A percentile compares a stretch with the other conserved stretches of the same genome.
These are phyloP conservation scores for Saturnia pavonia DNA, from an alignment of 2,888 invertebrate genomes.

Conservation along the genomic window DNA sequence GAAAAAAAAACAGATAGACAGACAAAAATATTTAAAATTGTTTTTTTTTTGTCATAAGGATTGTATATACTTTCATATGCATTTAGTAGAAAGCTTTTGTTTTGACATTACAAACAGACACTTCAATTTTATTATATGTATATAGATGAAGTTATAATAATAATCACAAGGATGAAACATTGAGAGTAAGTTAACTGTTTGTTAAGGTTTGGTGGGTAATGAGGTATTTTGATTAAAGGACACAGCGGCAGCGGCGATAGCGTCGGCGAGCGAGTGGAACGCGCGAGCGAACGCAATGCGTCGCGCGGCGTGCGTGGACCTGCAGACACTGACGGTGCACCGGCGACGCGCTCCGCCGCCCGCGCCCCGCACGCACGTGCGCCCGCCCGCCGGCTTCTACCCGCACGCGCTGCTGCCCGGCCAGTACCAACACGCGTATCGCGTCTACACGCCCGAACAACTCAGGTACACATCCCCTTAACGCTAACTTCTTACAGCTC, in stretches of 20 bases:
- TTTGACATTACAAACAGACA: too few relatives aligned
- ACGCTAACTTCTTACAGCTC: background rate
- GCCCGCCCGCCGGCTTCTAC: constrained; percentile 85
- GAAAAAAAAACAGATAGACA: too few relatives aligned
- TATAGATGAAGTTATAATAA: too few relatives aligned
- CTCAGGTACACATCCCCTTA: constrained; percentile 63
- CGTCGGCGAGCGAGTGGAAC: constrained; percentile 95
- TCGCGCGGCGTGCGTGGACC: constrained; percentile 91
- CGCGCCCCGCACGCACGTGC: constrained; percentile 48
- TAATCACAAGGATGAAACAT: too few relatives aligned
- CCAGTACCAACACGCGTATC: constrained; percentile 95
- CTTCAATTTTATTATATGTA: too few relatives aligned
- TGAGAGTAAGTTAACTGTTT: too few relatives aligned
- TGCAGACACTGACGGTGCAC: constrained; percentile 94
- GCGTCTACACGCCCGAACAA: constrained; percentile 90
- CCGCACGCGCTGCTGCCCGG: constrained; percentile 97
- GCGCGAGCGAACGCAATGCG: constrained; percentile 89
- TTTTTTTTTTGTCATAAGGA: too few relatives aligned
- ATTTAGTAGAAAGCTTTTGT: too few relatives aligned
- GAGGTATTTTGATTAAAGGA: constrained; percentile 67
- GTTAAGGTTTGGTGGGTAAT: too few relatives aligned
- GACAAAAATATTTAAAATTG: too few relatives aligned
- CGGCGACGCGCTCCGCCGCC: constrained; percentile 61
- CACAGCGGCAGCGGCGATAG: constrained; percentile 90
- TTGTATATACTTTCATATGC: too few relatives aligned